phyloP scores from a whole-genome alignment of 2,113 vertebrate species.

The Falcunculus frontatus region DNA sequence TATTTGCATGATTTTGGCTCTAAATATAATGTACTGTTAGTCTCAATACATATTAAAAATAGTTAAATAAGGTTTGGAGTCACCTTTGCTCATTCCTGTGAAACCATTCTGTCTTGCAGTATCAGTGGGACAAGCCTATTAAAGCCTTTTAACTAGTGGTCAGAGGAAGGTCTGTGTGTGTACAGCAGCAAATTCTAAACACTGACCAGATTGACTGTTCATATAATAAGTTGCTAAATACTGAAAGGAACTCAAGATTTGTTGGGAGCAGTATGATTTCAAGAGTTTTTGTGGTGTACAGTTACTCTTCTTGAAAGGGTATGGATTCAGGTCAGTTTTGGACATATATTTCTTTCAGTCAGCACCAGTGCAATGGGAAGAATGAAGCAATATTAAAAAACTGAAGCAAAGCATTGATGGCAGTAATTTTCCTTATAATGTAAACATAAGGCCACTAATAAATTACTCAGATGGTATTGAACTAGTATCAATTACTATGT shows the following conservation, averaged over 20 bases:
- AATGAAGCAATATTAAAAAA: not conserved
- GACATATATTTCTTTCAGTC: not conserved
- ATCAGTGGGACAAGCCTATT: not conserved
- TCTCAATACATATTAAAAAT: not conserved
- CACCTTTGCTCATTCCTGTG: not conserved
- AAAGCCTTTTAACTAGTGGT: not conserved
- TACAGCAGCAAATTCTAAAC: not conserved
- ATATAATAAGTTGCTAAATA: not conserved
- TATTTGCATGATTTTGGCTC: not conserved
- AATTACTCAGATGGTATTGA: not conserved
- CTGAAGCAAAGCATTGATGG: not conserved
- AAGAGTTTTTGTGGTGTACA: not conserved
- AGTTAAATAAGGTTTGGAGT: not conserved
- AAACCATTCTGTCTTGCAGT: not conserved
- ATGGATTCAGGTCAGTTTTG: not conserved
- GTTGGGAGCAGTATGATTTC: not conserved
- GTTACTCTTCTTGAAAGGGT: not conserved
- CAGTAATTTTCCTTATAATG: not conserved
- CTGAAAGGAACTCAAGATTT: not conserved
- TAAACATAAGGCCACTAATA: not conserved
- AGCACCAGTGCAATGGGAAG: rapidly evolving
- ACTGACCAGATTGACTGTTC: not conserved
- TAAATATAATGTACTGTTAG: not conserved
- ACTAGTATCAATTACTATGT: not conserved
- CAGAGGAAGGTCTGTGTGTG: not conserved